Evolutionary conservation across 2,113 vertebrate genomes (phyloP).

Genomic region (Trinectes maculatus): DNA sequence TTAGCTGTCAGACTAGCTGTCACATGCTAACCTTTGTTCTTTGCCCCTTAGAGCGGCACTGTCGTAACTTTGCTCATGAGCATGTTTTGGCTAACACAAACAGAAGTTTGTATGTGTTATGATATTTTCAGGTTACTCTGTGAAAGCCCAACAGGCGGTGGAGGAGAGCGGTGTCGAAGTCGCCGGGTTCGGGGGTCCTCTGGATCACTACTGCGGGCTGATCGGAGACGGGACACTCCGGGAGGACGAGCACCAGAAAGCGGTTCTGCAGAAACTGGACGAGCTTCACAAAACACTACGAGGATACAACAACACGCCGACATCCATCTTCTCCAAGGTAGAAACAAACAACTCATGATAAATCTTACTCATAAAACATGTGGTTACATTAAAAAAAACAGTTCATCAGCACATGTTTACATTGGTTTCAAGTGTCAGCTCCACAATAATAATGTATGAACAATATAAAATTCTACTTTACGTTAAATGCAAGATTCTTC

Average conservation of each 20-base stretch:
- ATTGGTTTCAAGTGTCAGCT: no score
- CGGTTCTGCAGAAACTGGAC: slow-evolving; percentile 76
- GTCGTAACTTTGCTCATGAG: background rate
- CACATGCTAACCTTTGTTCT: slow-evolving; percentile 11
- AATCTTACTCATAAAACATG: background rate
- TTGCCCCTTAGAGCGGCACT: background rate
- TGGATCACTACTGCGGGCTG: slow-evolving; percentile 78
- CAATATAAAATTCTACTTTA: no score
- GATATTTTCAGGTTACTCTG: slow-evolving; percentile 59
- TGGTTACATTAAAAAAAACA: background rate
- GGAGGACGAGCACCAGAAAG: slow-evolving; percentile 79
- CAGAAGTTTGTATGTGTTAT: no score
- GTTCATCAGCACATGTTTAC: background rate
- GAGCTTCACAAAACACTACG: slow-evolving; percentile 73
- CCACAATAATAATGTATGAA: no score
- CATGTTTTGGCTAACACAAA: no score
- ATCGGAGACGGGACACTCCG: slow-evolving; percentile 70
- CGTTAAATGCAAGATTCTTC: no score
- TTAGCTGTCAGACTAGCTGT: background rate
- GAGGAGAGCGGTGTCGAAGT: slow-evolving; percentile 27
- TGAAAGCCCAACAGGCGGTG: slow-evolving; percentile 50
- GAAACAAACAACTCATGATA: background rate
- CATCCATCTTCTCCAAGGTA: slow-evolving; percentile 78
- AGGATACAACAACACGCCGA: slow-evolving; percentile 79
- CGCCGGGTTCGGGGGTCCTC: slow-evolving; percentile 63